These are phyloP conservation scores for Thinocorus orbignyianus DNA, from an alignment of 2,113 vertebrate species.

Conservation along the genomic window DNA sequence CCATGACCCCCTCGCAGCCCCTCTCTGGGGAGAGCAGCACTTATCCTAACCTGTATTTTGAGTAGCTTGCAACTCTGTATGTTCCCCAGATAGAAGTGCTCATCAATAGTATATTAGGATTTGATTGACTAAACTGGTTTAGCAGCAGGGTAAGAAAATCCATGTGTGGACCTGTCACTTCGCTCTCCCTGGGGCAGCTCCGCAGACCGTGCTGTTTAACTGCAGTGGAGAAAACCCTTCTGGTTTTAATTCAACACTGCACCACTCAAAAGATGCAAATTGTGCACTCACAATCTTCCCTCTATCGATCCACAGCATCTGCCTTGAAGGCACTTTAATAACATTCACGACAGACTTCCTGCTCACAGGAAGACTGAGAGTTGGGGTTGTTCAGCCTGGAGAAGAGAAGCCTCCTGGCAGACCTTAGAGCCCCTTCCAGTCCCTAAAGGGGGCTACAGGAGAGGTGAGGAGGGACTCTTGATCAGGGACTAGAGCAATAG, in stretches of 20 bases:
- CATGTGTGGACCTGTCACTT: not conserved
- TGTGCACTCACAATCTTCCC: not conserved
- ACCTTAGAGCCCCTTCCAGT: too few relatives aligned
- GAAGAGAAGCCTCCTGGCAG: too few relatives aligned
- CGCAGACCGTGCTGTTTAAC: accelerated
- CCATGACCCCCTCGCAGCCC: accelerated
- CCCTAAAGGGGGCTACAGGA: too few relatives aligned
- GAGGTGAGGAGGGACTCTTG: too few relatives aligned
- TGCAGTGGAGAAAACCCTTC: not conserved
- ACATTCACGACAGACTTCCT: not conserved
- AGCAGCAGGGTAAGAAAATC: not conserved
- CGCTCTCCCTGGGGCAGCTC: not conserved
- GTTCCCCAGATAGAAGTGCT: not conserved
- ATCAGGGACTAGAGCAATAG: too few relatives aligned
- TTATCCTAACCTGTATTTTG: not conserved
- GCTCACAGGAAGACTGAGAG: not conserved
- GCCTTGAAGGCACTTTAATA: not conserved
- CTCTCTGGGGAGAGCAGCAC: not conserved
- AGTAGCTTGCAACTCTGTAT: not conserved
- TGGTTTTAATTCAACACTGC: not conserved
- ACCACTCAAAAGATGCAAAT: not conserved
- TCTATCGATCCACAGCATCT: accelerated
- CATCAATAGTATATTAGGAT: not conserved
- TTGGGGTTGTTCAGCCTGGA: too few relatives aligned
- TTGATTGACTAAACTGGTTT: not conserved